These are phyloP conservation scores for Papilio elwesi DNA, from an alignment of 2,888 invertebrate species.

Conservation along the genomic window DNA sequence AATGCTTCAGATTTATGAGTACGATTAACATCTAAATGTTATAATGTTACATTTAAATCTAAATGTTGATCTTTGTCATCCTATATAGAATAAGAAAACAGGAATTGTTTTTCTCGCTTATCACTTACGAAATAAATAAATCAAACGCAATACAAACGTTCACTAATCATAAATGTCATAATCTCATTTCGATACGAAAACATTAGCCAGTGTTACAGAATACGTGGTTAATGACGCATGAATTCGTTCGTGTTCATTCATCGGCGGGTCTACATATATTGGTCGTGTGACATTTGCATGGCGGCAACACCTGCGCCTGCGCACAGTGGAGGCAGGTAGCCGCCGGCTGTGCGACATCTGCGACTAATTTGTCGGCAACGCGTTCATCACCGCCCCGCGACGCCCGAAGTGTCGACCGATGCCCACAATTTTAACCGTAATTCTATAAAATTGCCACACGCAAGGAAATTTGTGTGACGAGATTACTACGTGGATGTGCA, in stretches of 20 bases:
- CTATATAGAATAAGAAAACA: background rate
- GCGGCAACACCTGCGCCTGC: slow-evolving; percentile 63
- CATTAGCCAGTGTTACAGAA: slow-evolving; percentile 11
- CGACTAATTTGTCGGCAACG: slow-evolving; percentile 78
- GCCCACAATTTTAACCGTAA: slow-evolving; percentile 72
- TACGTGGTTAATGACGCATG: slow-evolving; percentile 3
- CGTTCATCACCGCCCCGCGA: slow-evolving; percentile 71
- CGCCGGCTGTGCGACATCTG: slow-evolving; percentile 82
- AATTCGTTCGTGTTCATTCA: background rate
- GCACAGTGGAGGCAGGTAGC: slow-evolving; percentile 57
- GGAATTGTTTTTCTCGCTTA: background rate
- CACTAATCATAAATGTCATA: slow-evolving; percentile 17
- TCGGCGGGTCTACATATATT: slow-evolving; percentile 43
- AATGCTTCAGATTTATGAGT: no score
- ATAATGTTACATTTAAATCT: no score
- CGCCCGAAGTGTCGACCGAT: slow-evolving; percentile 77
- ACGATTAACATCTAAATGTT: no score
- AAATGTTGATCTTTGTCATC: background rate
- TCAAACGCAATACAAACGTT: slow-evolving; percentile 5
- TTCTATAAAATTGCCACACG: slow-evolving; percentile 76
- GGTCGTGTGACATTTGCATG: slow-evolving; percentile 68
- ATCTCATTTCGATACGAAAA: slow-evolving; percentile 23
- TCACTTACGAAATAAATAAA: slow-evolving; percentile 26
- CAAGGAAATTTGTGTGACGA: slow-evolving; percentile 62
- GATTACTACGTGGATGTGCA: slow-evolving; percentile 1